A percentile compares a stretch with the other conserved stretches of the same genome.
Conservation (phyloP, 2,888 invertebrate species). For the Cremastinae sp. region DNA sequence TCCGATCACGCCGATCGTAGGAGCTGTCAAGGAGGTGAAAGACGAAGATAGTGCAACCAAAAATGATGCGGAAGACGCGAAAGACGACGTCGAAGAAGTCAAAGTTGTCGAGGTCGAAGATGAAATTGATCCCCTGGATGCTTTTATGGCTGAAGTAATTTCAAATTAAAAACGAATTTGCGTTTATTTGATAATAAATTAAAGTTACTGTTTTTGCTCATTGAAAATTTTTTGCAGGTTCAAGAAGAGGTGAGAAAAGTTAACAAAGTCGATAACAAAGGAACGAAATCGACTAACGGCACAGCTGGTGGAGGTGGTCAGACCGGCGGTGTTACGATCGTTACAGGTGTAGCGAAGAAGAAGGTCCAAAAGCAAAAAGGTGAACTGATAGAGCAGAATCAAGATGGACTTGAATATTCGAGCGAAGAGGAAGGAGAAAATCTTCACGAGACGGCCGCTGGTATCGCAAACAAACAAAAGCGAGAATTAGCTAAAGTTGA, state of each 20-base stretch:
- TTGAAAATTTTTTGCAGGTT: slow-evolving; percentile 74
- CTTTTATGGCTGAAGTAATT: slow-evolving; percentile 93
- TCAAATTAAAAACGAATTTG: neutral
- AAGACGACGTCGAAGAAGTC: slow-evolving; percentile 68
- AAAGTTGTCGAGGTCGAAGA: slow-evolving; percentile 83
- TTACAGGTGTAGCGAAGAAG: slow-evolving; percentile 92
- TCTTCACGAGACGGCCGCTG: slow-evolving; percentile 93
- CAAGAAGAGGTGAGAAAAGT: slow-evolving; percentile 91
- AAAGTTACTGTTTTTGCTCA: neutral
- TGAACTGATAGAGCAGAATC: slow-evolving; percentile 99
- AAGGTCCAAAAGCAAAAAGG: slow-evolving; percentile 91
- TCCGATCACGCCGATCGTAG: slow-evolving; percentile 69
- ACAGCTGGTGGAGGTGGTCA: slow-evolving; percentile 75
- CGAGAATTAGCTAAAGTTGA: slow-evolving; percentile 97
- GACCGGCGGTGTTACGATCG: slow-evolving; percentile 86
- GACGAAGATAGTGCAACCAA: slow-evolving; percentile 76
- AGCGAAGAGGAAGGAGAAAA: slow-evolving; percentile 98
- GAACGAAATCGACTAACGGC: slow-evolving; percentile 80
- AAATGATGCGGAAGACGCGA: slow-evolving; percentile 75
- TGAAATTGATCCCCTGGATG: slow-evolving; percentile 97
- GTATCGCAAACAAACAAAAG: slow-evolving; percentile 93
- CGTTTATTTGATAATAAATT: neutral
- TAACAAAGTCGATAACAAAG: slow-evolving; percentile 85
- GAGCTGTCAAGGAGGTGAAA: slow-evolving; percentile 82
- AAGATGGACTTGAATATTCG: slow-evolving; percentile 98